phyloP scores from a whole-genome alignment of 2,888 invertebrate species.

The Phalangium opilio region DNA sequence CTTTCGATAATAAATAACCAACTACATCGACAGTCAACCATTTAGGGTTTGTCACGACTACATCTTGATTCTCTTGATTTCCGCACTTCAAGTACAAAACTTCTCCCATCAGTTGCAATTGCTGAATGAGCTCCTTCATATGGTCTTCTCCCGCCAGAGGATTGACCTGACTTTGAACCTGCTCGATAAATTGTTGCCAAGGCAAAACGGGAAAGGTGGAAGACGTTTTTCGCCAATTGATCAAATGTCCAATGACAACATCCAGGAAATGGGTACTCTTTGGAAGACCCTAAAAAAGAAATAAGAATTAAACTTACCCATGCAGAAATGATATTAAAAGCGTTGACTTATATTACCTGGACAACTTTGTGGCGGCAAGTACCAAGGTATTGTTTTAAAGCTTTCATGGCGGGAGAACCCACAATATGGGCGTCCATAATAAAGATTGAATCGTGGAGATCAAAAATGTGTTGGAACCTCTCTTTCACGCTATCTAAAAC shows the following conservation, averaged over 20 bases:
- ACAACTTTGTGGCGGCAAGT: slow-evolving; percentile 38
- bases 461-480: slow-evolving; percentile 41
- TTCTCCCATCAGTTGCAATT: slow-evolving; percentile 49
- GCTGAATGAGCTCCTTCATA: slow-evolving; percentile 44
- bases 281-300: slow-evolving; percentile 38
- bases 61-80: slow-evolving; percentile 37
- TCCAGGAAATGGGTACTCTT: slow-evolving; percentile 45
- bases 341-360: slow-evolving; percentile 34
- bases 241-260: slow-evolving; percentile 38
- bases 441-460: slow-evolving; percentile 41
- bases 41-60: slow-evolving; percentile 47
- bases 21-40: slow-evolving; percentile 52
- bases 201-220: slow-evolving; percentile 45
- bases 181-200: slow-evolving; percentile 42
- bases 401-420: slow-evolving; percentile 44
- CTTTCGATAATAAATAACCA: slow-evolving; percentile 44
- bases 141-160: slow-evolving; percentile 48
- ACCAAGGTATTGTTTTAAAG: slow-evolving; percentile 40
- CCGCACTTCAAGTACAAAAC: slow-evolving; percentile 27
- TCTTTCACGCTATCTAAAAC: slow-evolving; percentile 34
- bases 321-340: too few species aligned
- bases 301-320: too few species aligned
- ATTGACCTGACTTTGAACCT: slow-evolving; percentile 43
- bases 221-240: slow-evolving; percentile 37
- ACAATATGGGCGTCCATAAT: slow-evolving; percentile 47